Evolutionary conservation across 2,888 invertebrate species (phyloP).

Genomic region (Monoplex corrugatus): DNA sequence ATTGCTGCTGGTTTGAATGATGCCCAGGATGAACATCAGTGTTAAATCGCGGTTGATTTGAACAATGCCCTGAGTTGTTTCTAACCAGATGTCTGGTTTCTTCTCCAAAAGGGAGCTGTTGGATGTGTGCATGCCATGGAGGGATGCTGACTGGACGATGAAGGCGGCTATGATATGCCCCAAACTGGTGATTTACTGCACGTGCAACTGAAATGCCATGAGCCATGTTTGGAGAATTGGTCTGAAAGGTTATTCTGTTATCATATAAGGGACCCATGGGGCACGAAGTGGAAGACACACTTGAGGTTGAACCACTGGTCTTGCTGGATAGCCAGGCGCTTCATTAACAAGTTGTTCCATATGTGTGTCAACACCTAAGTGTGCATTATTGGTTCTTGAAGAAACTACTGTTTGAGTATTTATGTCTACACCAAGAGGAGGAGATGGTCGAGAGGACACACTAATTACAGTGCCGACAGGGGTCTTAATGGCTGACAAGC

Average conservation of each 20-base stretch:
- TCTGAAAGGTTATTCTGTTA: too few species aligned
- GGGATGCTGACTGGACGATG: neutral
- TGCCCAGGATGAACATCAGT: neutral
- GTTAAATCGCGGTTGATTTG: neutral
- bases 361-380: neutral
- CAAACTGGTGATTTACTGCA: neutral
- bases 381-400: neutral
- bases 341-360: neutral
- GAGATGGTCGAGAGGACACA: neutral
- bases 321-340: neutral
- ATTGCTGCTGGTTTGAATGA: neutral
- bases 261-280: neutral
- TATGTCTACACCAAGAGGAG: neutral
- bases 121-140: neutral
- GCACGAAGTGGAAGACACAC: too few species aligned
- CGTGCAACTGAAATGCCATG: neutral
- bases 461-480: neutral
- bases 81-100: neutral
- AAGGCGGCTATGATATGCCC: neutral
- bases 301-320: neutral
- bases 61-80: neutral
- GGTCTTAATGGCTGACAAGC: neutral
- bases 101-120: neutral
- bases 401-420: neutral
- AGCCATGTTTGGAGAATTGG: neutral